Conservation (phyloP, 2,888 invertebrate species). For the Carabus problematicus region DNA sequence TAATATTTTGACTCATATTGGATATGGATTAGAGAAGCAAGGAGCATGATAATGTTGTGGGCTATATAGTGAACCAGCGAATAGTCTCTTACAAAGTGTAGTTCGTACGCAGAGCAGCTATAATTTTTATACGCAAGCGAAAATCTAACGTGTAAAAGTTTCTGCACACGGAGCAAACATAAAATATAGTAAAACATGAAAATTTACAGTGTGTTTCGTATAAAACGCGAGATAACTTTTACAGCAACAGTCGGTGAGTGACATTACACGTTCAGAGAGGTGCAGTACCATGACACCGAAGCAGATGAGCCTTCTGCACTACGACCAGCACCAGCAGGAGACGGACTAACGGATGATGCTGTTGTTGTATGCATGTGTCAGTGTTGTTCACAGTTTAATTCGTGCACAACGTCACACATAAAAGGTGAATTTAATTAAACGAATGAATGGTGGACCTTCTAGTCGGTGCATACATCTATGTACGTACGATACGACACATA, state of each 20-base stretch:
- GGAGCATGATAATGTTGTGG: no score
- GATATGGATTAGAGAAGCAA: no score
- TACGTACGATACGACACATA: neutral
- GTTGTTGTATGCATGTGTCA: neutral
- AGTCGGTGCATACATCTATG: conserved; percentile 5
- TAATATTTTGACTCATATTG: no score
- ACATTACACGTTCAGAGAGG: neutral
- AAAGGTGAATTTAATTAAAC: conserved; percentile 34
- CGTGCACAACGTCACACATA: neutral
- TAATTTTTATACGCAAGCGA: conserved; percentile 33
- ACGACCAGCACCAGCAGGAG: conserved; percentile 3
- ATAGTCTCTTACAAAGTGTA: neutral
- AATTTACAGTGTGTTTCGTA: conserved; percentile 41
- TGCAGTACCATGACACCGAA: neutral
- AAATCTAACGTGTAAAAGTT: conserved; percentile 26
- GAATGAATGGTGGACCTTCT: conserved; percentile 2
- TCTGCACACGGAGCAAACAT: conserved; percentile 25
- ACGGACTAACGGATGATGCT: conserved; percentile 11
- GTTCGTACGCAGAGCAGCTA: conserved; percentile 23
- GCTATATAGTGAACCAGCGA: no score
- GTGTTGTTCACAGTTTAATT: conserved; percentile 17
- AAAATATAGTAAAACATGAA: conserved; percentile 41
- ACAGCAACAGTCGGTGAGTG: conserved; percentile 24
- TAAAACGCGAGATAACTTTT: conserved; percentile 40
- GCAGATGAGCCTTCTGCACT: neutral